These are phyloP conservation scores for Helicoverpa armigera DNA, from an alignment of 1,140 invertebrate species.

Conservation along the genomic window DNA sequence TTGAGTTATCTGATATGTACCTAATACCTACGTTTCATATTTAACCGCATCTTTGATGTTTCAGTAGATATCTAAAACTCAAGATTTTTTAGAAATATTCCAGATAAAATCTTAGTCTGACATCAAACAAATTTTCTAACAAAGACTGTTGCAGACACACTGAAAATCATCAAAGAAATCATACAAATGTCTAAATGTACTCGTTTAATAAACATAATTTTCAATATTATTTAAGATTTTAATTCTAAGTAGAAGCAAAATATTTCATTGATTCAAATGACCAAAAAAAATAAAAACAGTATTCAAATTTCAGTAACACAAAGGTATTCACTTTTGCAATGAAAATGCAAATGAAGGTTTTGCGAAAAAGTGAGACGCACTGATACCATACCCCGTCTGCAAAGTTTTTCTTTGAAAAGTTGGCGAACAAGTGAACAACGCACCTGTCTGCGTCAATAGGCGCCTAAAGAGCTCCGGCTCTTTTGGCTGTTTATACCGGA, in stretches of 20 bases:
- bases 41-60: background rate
- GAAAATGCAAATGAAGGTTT: constrained; percentile 29
- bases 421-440: constrained; percentile 58
- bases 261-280: background rate
- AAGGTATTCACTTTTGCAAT: background rate
- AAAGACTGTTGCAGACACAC: too few relatives aligned
- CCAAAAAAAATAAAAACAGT: background rate
- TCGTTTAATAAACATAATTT: too few relatives aligned
- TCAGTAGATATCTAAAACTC: too few relatives aligned
- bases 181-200: too few relatives aligned
- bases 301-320: constrained; percentile 17
- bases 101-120: too few relatives aligned
- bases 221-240: too few relatives aligned
- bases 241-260: background rate
- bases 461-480: constrained; percentile 57
- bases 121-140: too few relatives aligned
- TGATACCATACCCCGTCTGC: constrained; percentile 63
- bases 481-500: background rate
- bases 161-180: too few relatives aligned
- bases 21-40: background rate
- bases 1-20: background rate
- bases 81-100: too few relatives aligned
- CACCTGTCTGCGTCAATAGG: constrained; percentile 72
- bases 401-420: constrained; percentile 79
- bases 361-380: constrained; percentile 37